These are phyloP conservation scores for Smittia sp. DNA, from an alignment of 2,888 invertebrate species.

Conservation along the genomic window DNA sequence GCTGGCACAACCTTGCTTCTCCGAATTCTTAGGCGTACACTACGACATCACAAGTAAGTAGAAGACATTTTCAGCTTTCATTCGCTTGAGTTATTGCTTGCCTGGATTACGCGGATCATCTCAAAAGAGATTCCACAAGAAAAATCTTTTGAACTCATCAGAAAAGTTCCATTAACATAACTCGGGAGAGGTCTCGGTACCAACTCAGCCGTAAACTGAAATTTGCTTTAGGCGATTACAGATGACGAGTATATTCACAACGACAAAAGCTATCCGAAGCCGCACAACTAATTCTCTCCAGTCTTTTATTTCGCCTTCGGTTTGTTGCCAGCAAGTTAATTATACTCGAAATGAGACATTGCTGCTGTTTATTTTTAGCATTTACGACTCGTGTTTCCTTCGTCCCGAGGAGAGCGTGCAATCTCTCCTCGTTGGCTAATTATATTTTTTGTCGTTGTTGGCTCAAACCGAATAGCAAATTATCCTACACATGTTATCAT, in stretches of 20 bases:
- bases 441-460: neutral
- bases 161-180: no score
- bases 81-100: no score
- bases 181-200: no score
- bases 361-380: neutral
- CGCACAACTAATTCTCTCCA: neutral
- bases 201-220: no score
- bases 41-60: constrained; percentile 82
- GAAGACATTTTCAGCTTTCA: neutral
- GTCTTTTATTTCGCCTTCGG: neutral
- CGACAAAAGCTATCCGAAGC: neutral
- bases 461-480: neutral
- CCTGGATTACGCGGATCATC: no score
- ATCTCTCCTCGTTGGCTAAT: neutral
- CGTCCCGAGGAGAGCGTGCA: neutral
- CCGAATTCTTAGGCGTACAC: constrained; percentile 70
- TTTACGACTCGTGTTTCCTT: neutral
- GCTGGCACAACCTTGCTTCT: constrained; percentile 73
- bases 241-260: neutral
- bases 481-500: constrained; percentile 3
- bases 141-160: neutral
- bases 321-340: neutral
- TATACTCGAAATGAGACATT: neutral
- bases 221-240: no score
- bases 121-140: neutral